Conservation (phyloP, 2,113 vertebrate genomes). For the Melanotaenia duboulayi region DNA sequence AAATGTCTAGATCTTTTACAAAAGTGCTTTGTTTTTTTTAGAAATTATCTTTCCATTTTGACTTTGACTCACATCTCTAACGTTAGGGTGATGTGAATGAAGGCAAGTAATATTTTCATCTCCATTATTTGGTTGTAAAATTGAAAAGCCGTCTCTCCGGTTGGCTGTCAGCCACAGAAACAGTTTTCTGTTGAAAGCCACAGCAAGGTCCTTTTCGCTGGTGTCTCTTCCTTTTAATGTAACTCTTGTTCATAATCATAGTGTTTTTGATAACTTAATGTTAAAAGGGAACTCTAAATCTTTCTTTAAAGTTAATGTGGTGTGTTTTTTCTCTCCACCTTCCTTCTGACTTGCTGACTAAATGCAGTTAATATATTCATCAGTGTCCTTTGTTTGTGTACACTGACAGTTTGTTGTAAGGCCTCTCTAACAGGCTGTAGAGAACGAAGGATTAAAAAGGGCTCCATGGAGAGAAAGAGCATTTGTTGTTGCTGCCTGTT, state of each 20-base stretch:
- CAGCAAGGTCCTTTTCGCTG: conserved; percentile 19
- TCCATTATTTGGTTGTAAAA: conserved; percentile 7
- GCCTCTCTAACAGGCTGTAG: conserved; percentile 67
- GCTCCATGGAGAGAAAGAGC: conserved; percentile 57
- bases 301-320: conserved; percentile 3
- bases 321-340: conserved; percentile 15
- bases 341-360: conserved; percentile 55
- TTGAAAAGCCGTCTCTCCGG: conserved; percentile 22
- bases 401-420: conserved; percentile 72
- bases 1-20: conserved; percentile 11
- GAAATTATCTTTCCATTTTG: background rate
- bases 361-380: conserved; percentile 77
- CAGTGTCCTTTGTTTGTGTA: conserved; percentile 67
- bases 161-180: conserved; percentile 33
- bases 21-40: background rate
- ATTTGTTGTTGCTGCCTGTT: conserved; percentile 70
- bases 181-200: conserved; percentile 38
- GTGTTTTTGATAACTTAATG: background rate
- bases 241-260: background rate
- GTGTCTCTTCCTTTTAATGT: background rate
- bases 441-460: conserved; percentile 68
- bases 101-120: conserved; percentile 3
- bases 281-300: background rate
- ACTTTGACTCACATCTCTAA: conserved; percentile 6
- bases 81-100: background rate